A percentile compares a stretch with the other conserved stretches of the same genome.
These are phyloP conservation scores for Gallinago stenura DNA, from an alignment of 2,797 vertebrate species.

Conservation along the genomic window DNA sequence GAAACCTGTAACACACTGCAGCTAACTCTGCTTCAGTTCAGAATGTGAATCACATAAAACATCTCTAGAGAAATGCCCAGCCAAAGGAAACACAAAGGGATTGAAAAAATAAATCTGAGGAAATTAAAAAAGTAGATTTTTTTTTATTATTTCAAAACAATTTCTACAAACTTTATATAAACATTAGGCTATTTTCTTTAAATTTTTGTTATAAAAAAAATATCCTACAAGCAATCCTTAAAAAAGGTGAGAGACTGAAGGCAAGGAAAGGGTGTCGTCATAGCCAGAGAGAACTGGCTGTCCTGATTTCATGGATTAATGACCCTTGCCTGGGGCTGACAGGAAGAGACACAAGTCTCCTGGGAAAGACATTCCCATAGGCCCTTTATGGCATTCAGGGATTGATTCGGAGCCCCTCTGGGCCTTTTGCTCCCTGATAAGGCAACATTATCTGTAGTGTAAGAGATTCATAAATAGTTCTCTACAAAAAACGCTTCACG, in stretches of 20 bases:
- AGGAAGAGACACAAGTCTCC: slow-evolving; percentile 33
- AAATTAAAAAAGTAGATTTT: slow-evolving; percentile 63
- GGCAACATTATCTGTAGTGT: slow-evolving; percentile 70
- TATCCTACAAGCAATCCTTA: slow-evolving; percentile 36
- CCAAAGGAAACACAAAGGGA: slow-evolving; percentile 69
- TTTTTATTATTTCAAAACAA: slow-evolving; percentile 57
- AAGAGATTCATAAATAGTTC: slow-evolving; percentile 67
- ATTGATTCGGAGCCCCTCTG: slow-evolving; percentile 12
- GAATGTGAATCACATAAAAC: slow-evolving; percentile 41
- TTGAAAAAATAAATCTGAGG: slow-evolving; percentile 70
- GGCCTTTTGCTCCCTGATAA: slow-evolving; percentile 40
- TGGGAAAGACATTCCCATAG: slow-evolving; percentile 37
- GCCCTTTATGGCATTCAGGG: slow-evolving; percentile 33
- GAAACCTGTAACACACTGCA: slow-evolving; percentile 57
- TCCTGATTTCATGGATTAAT: slow-evolving; percentile 26
- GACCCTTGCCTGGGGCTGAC: slow-evolving; percentile 3
- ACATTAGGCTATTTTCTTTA: slow-evolving; percentile 58
- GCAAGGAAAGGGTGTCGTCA: slow-evolving; percentile 14
- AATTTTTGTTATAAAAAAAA: slow-evolving; percentile 38
- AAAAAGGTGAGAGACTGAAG: slow-evolving; percentile 36
- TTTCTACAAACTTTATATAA: slow-evolving; percentile 73
- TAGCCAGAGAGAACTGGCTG: slow-evolving; percentile 27
- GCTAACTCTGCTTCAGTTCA: slow-evolving; percentile 44
- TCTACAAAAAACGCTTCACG: slow-evolving; percentile 18
- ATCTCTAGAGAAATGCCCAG: slow-evolving; percentile 43